These are phyloP conservation scores for Steatornis caripensis DNA, from an alignment of 2,113 vertebrate genomes.

Conservation along the genomic window DNA sequence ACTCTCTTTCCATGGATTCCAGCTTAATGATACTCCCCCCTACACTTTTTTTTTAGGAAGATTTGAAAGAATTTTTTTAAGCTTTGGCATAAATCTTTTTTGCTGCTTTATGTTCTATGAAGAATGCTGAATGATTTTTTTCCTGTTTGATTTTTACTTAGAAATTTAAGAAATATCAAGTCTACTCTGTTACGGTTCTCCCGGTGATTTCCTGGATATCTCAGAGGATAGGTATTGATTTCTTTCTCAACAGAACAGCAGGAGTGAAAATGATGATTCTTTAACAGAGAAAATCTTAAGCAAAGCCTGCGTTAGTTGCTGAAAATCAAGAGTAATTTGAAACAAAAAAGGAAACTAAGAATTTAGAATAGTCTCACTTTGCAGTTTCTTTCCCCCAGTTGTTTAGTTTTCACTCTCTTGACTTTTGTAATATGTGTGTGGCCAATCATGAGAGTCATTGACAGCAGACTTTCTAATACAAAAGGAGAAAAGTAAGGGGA, in stretches of 20 bases:
- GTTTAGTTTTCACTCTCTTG: constrained; percentile 13
- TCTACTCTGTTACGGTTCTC: neutral
- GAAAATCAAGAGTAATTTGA: constrained; percentile 5
- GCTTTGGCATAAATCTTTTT: neutral
- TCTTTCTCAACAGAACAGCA: constrained; percentile 17
- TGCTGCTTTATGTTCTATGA: neutral
- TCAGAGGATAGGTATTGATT: constrained; percentile 16
- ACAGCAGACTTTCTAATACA: neutral
- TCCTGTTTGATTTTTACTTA: neutral
- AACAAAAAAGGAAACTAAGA: neutral
- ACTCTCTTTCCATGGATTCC: constrained; percentile 38
- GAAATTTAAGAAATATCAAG: constrained; percentile 7
- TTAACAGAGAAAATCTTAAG: constrained; percentile 19
- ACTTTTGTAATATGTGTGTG: neutral
- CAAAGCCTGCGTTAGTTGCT: neutral
- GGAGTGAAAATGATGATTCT: neutral
- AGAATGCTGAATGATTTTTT: neutral
- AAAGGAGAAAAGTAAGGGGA: neutral
- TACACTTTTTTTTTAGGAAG: neutral
- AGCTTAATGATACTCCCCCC: neutral
- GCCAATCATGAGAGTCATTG: neutral
- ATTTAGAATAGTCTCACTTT: neutral
- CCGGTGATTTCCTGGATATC: neutral
- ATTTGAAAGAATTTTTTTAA: neutral
- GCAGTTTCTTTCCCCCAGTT: neutral